Evolutionary conservation across 2,797 vertebrate genomes (phyloP), one percentile per base, ranked within the genome.

Genomic region (Poeciliopsis presidionis): DNA sequence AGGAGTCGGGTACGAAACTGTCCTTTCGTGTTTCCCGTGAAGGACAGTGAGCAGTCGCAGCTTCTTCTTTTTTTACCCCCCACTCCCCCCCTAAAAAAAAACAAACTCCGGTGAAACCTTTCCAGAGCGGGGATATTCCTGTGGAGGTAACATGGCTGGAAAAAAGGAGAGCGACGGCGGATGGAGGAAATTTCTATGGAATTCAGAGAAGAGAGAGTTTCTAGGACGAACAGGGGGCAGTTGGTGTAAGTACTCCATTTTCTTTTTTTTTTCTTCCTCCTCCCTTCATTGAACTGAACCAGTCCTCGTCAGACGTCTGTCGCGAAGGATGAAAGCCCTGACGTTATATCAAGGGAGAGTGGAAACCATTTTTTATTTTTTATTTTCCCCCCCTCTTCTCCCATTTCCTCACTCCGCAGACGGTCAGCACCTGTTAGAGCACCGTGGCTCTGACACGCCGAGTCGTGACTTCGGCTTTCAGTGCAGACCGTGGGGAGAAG

Each of bases 141-240:
- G 75, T 72, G 77, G 79, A 86, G 72, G 59, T 69, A 93, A 88
- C 28, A 99, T 99, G 98, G 96, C 98, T 78, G 96, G 95, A 13
- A 98, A 97, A 89, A 99, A 98, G 94, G 97, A 98, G 36, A 94
- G 83, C 7, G 97, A 97, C 76, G 97, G 97, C 74, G 96, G 97
- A 76, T 99, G 98, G 98, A 97, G 94, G 95, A 96, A 87, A 72
- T 99, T 99, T 93, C 28, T 99, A 87, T 99, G 98, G 98, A 97
- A 98, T 94, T 97, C 98, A 2, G 97, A 99, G 84, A 99, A 97
- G 93, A 97, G 93, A 92, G 97, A 99, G 92, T 97, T 99, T 89
- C 83, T 99, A 45, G 98, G 98, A 88, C 96, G 98, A 65, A 99
- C 97, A 1, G 97, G 97, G 7, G 61, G 93, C 93, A 99, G 98